phyloP scores from a whole-genome alignment of 2,888 invertebrate genomes.

The Eupithecia subfuscata region DNA sequence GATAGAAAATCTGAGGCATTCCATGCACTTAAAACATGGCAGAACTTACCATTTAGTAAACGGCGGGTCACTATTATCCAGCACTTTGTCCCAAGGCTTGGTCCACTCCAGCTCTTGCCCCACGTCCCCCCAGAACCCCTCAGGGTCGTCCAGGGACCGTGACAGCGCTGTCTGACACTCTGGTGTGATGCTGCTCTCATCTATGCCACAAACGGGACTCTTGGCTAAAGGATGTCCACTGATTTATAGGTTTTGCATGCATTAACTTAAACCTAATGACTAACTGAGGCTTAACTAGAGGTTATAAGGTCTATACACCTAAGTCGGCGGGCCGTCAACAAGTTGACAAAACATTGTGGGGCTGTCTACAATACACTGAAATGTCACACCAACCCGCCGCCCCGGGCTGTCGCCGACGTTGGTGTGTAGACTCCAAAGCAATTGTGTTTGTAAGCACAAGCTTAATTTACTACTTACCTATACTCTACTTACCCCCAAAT shows the following conservation, averaged over 20 bases:
- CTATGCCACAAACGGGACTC: conserved; percentile 46
- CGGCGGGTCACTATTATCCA: conserved; percentile 92
- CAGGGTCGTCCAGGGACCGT: conserved; percentile 89
- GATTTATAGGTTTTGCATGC: conserved; percentile 4
- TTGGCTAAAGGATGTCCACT: conserved; percentile 6
- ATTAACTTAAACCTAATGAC: conserved; percentile 1
- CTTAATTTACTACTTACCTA: background rate
- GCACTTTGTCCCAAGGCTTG: conserved; percentile 92
- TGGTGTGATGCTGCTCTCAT: conserved; percentile 65
- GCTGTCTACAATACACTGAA: background rate
- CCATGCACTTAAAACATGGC: no score
- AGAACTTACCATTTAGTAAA: conserved; percentile 93
- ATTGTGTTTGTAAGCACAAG: background rate
- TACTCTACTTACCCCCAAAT: no score
- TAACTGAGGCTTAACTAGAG: background rate
- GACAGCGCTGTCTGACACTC: conserved; percentile 87
- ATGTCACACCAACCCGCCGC: no score
- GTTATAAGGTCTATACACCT: background rate
- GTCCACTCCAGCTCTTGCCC: conserved; percentile 91
- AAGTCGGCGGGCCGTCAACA: background rate
- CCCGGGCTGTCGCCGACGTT: background rate
- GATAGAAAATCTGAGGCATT: no score
- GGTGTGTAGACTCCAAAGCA: background rate
- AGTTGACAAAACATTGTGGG: background rate
- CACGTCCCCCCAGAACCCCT: conserved; percentile 94